Evolutionary conservation across 2,797 vertebrate species (phyloP).

Genomic region (Hippopotamyrus pictus): DNA sequence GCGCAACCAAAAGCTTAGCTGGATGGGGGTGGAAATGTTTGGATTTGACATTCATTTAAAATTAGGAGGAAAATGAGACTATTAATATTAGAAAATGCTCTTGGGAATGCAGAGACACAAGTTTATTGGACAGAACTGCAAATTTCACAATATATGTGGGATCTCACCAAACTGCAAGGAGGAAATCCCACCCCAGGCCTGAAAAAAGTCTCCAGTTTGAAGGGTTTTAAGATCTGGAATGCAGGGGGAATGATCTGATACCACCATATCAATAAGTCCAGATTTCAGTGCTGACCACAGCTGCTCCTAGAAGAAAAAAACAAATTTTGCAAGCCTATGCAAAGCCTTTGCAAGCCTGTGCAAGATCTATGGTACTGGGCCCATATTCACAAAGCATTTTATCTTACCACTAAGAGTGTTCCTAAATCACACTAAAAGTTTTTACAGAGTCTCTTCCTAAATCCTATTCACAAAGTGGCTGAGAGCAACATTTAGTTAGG

Average conservation of each 20-base stretch:
- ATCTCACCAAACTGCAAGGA: slow-evolving; percentile 73
- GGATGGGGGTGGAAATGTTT: neutral
- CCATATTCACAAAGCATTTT: neutral
- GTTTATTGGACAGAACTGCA: neutral
- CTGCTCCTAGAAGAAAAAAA: slow-evolving; percentile 46
- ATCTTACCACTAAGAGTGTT: neutral
- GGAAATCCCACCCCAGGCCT: slow-evolving; percentile 75
- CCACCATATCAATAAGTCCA: slow-evolving; percentile 75
- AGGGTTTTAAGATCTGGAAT: slow-evolving; percentile 65
- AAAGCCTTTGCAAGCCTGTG: too few species aligned
- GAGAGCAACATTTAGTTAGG: neutral
- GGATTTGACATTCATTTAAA: neutral
- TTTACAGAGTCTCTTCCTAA: neutral
- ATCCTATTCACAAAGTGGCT: neutral
- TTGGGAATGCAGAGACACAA: neutral
- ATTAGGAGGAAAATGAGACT: neutral
- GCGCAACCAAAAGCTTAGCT: neutral
- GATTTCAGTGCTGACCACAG: slow-evolving; percentile 63
- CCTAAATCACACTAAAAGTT: neutral
- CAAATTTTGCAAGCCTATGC: neutral
- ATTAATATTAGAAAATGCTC: neutral
- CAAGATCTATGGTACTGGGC: neutral
- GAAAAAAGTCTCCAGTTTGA: slow-evolving; percentile 66
- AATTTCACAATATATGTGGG: neutral
- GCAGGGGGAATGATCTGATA: slow-evolving; percentile 77